phyloP scores from a whole-genome alignment of 2,888 invertebrate species.

The Lordiphosa andalusiaca region DNA sequence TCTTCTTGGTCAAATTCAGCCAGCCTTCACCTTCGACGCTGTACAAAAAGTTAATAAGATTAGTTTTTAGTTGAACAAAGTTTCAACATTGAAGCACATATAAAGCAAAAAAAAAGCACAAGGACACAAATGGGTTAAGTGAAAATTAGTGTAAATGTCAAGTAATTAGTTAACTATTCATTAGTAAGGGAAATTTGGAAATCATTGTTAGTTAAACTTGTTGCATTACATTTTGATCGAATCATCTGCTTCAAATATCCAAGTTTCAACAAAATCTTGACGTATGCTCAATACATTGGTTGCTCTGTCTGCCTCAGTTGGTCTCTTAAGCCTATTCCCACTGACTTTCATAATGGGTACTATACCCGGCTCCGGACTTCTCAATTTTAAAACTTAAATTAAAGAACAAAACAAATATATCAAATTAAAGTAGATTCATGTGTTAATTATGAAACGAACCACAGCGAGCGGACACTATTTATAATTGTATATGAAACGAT shows the following conservation, averaged over 20 bases:
- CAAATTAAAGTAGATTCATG: too few species aligned
- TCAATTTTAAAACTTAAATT: constrained; percentile 35
- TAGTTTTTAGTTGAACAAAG: neutral
- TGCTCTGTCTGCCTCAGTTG: constrained; percentile 5
- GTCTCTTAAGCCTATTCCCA: constrained; percentile 36
- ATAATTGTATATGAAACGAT: neutral
- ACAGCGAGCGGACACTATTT: neutral
- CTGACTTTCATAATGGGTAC: constrained; percentile 53
- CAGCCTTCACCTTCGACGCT: constrained; percentile 63
- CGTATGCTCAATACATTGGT: constrained; percentile 29
- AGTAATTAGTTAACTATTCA: too few species aligned
- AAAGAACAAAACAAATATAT: constrained; percentile 18
- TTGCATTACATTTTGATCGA: constrained; percentile 9
- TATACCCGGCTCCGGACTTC: constrained; percentile 36
- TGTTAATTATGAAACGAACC: neutral
- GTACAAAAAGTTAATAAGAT: neutral
- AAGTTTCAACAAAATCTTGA: constrained; percentile 45
- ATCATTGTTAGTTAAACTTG: constrained; percentile 34
- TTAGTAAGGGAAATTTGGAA: neutral
- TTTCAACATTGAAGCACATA: constrained; percentile 7
- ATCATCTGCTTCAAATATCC: constrained; percentile 36
- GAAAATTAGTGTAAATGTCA: neutral
- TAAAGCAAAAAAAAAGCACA: neutral
- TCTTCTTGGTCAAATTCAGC: constrained; percentile 80
- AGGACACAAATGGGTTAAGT: constrained; percentile 5